These are phyloP conservation scores for Limnephilus rhombicus DNA, from an alignment of 2,888 invertebrate genomes.

Conservation along the genomic window DNA sequence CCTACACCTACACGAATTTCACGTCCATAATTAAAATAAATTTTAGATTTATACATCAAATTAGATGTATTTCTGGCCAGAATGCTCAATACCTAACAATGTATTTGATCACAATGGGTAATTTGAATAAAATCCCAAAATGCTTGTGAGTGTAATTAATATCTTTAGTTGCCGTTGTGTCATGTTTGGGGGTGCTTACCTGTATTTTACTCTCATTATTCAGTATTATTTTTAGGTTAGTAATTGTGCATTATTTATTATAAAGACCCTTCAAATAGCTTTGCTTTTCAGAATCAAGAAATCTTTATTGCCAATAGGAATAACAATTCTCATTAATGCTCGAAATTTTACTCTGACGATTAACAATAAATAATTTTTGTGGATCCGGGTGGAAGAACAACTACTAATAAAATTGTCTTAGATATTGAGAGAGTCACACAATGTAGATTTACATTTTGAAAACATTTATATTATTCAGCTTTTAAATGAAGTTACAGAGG, in stretches of 20 bases:
- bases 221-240: background rate
- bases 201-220: slow-evolving; percentile 1
- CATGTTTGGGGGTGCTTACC: background rate
- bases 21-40: background rate
- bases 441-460: background rate
- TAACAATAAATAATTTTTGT: background rate
- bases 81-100: background rate
- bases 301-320: background rate
- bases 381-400: background rate
- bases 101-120: background rate
- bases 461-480: background rate
- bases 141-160: background rate
- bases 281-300: background rate
- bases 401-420: background rate
- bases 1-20: background rate
- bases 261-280: background rate
- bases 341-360: background rate
- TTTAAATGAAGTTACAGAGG: background rate
- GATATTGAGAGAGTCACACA: background rate
- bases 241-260: background rate
- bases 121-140: background rate
- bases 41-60: background rate
- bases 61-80: background rate
- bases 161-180: background rate
- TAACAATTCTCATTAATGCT: background rate